phyloP scores from a whole-genome alignment of 2,888 invertebrate species.

The Malachius bipustulatus region DNA sequence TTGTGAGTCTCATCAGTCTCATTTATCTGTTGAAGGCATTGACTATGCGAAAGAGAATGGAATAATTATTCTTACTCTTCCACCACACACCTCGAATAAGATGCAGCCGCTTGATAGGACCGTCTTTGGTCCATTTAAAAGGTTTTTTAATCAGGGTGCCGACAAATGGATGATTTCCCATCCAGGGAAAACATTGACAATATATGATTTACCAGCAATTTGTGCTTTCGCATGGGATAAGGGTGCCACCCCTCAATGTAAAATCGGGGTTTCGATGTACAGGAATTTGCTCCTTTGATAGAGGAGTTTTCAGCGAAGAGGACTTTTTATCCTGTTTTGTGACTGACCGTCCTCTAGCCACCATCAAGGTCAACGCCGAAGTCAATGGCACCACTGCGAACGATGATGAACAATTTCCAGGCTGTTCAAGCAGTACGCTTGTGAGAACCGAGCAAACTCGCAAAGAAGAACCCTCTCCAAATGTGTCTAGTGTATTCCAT shows the following conservation, averaged over 20 bases:
- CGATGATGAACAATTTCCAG: conserved; percentile 3
- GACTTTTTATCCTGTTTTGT: too few relatives aligned
- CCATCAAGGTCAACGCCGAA: not conserved
- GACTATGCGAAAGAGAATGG: conserved; percentile 16
- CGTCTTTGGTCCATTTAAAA: too few relatives aligned
- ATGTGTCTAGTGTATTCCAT: not conserved
- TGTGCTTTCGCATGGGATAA: conserved; percentile 8
- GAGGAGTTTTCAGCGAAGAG: too few relatives aligned
- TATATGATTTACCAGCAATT: too few relatives aligned
- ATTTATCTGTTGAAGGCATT: conserved; percentile 15
- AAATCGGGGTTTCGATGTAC: too few relatives aligned
- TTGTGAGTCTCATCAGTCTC: conserved; percentile 17
- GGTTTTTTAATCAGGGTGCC: too few relatives aligned
- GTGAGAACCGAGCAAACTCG: too few relatives aligned
- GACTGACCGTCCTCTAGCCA: not conserved
- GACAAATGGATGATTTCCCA: too few relatives aligned
- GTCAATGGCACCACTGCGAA: conserved; percentile 2
- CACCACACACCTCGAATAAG: conserved; percentile 20
- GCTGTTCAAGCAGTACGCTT: too few relatives aligned
- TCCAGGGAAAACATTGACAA: too few relatives aligned
- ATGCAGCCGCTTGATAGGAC: too few relatives aligned
- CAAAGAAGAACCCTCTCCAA: too few relatives aligned
- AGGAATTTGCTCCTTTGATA: conserved; percentile 1
- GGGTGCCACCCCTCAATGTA: conserved; percentile 1
- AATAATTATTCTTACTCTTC: conserved; percentile 17